These are phyloP conservation scores for Symphodus melops DNA, from an alignment of 2,113 vertebrate species.

Conservation along the genomic window DNA sequence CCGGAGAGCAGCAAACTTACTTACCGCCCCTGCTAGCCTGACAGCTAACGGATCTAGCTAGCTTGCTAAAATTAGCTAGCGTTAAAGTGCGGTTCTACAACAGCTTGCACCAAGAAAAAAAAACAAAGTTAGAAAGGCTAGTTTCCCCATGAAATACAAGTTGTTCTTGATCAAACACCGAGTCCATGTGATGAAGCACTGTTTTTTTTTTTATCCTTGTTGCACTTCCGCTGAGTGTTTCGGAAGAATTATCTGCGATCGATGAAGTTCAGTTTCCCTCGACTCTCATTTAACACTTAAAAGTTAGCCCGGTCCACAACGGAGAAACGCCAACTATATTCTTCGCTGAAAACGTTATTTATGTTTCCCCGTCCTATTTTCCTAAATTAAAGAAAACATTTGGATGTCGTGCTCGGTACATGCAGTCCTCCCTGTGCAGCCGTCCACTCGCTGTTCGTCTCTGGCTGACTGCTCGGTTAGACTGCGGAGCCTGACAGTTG, in stretches of 20 bases:
- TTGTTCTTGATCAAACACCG: not conserved
- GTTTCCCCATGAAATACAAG: not conserved
- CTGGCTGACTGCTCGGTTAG: conserved; percentile 21
- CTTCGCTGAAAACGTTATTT: not conserved
- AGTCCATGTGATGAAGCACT: not conserved
- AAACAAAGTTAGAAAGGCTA: conserved; percentile 34
- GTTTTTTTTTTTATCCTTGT: conserved; percentile 18
- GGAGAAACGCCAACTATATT: not conserved
- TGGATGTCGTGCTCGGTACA: conserved; percentile 33
- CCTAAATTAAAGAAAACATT: not conserved
- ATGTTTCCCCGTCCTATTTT: not conserved
- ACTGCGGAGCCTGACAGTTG: conserved; percentile 50
- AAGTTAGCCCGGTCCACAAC: conserved; percentile 47
- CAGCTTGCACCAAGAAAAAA: conserved; percentile 13
- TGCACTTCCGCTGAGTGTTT: conserved; percentile 41
- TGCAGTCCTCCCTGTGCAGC: conserved; percentile 34
- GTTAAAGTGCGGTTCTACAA: conserved; percentile 26
- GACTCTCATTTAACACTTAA: conserved; percentile 32
- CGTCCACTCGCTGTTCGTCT: conserved; percentile 34
- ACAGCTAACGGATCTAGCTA: conserved; percentile 57
- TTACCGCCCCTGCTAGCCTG: conserved; percentile 22
- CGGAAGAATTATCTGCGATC: conserved; percentile 25
- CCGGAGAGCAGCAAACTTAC: conserved; percentile 6
- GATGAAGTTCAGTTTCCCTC: conserved; percentile 64
- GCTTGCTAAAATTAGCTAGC: conserved; percentile 59